Base-by-base conservation (phyloP, 2,888 invertebrate genomes). In the Deilephila porcellus region DNA sequence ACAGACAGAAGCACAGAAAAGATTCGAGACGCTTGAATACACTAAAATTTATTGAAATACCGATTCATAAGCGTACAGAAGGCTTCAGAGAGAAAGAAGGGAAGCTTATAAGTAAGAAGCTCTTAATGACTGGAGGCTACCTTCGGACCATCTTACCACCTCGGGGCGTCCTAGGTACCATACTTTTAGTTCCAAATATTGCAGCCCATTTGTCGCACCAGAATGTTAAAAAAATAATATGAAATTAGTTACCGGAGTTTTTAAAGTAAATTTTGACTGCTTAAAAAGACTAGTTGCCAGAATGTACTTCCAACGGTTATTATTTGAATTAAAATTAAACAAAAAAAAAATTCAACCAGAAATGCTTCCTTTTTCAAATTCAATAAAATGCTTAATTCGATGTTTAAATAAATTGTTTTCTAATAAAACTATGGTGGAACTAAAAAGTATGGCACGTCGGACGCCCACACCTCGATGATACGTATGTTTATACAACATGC, bases 111-210 rank as follows among this genome's bases (percentile, higher is more conserved):
- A 84, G 78, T 80, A 79, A 82, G 56, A 56, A 78, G 80, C 85
- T 84, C 85, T 88, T 88, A 88, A 89, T 90, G 91, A 93, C 93
- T 91, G 92, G 91, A 88, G 90, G 90, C 86, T 77, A 78, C 82
- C 83, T 83, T 82, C 29, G 32, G 53, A 71, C 34, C 25, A 45
- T 60, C 34, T 29, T 34, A 62, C 60, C 60, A 45, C 64, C 60
- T 25, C 32, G 53, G 14, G 45, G 20, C 45, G 19, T 14, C 59
- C 59, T 34, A 53, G 17, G 70, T 37, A 74, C 70, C 72, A 59
- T 59, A 56, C 59, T 1, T 59, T 32, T 34, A 59, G 59, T 71
- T 71, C 60, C 59, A 56, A 56, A 56, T 17, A 7, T 56, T n/a
- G n/a, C n/a, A 17, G 14, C n/a, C 6, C 6, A 56, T 45, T 45